Evolutionary conservation across 2,113 vertebrate genomes (phyloP), one percentile per base, ranked within the genome.

Genomic region (Nothoprocta perdicaria): DNA sequence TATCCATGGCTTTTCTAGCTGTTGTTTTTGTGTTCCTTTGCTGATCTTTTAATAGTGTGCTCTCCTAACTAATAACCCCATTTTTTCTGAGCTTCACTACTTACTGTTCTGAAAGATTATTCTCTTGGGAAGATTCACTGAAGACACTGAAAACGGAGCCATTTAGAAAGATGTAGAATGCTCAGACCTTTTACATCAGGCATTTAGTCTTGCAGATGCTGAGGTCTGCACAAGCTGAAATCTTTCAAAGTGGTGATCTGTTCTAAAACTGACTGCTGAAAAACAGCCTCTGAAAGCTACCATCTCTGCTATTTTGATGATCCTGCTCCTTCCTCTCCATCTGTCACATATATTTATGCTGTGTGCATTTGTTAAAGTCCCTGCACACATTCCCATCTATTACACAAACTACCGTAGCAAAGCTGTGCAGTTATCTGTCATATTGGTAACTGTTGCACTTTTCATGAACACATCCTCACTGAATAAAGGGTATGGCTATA

Each of bases 151-250:
- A 88, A 80, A 22, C 9, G 61, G 10, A 75, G 62, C 31, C 35
- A 58, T 57, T 48, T 74, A 79, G 73, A 60, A 31, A 81, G 12
- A 66, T 38, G 35, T 38, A 63, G 41, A 82, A 73, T 14, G 27
- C 18, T 67, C 33, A 58, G 4, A 50, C 29, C 11, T 22, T 9
- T 27, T 5, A 38, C 19, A 77, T 9, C 0, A 0, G 29, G 22
- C 12, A 43, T 74, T 57, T n/a, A 73, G 24, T 43, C 35, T 67
- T 23, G 55, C 1, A 38, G 41, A 74, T 67, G 33, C 41, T 26
- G 35, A 14, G 4, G 15, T 43, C 2, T 63, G 55, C 22, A 1
- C 27, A 50, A 63, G 15, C 50, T 23, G n/a, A 88, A 80, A 88
- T 45, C 6, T n/a, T 12, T 16, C 24, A 41, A 16, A 60, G 5